Evolutionary conservation across 2,888 invertebrate species (phyloP).

Genomic region (Unio delphinus): DNA sequence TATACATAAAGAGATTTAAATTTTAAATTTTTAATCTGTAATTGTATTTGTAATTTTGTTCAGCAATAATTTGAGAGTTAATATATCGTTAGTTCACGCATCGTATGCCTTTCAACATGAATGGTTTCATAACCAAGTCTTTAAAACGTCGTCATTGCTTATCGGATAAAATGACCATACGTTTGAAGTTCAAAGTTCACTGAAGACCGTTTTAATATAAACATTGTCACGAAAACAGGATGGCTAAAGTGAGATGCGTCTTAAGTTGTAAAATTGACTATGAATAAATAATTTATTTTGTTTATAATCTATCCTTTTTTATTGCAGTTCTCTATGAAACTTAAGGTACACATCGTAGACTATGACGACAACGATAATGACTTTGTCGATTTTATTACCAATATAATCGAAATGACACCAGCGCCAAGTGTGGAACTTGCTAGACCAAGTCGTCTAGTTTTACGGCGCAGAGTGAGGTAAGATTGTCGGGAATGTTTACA

Average conservation of each 20-base stretch:
- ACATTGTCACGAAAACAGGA: background rate
- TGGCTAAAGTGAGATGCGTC: background rate
- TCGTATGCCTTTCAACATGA: too few relatives aligned
- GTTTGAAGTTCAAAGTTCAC: too few relatives aligned
- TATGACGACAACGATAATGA: slow-evolving; percentile 48
- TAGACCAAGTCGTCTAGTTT: background rate
- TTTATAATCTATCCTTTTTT: background rate
- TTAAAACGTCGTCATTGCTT: too few relatives aligned
- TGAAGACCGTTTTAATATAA: too few relatives aligned
- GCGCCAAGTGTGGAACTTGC: slow-evolving; percentile 9
- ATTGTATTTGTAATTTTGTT: too few relatives aligned
- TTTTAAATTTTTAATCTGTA: too few relatives aligned
- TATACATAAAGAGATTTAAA: too few relatives aligned
- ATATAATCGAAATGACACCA: slow-evolving; percentile 18
- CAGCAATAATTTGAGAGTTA: too few relatives aligned
- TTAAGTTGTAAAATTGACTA: background rate
- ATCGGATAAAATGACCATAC: too few relatives aligned
- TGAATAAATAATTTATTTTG: background rate
- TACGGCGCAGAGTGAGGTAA: slow-evolving; percentile 11
- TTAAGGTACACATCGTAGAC: slow-evolving; percentile 53
- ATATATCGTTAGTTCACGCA: too few relatives aligned
- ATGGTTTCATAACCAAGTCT: too few relatives aligned
- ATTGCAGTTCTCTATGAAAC: slow-evolving; percentile 37
- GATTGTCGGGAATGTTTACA: background rate
- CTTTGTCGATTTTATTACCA: slow-evolving; percentile 43